Conservation (phyloP, 2,797 vertebrate species). For the Sebastes cheni region DNA sequence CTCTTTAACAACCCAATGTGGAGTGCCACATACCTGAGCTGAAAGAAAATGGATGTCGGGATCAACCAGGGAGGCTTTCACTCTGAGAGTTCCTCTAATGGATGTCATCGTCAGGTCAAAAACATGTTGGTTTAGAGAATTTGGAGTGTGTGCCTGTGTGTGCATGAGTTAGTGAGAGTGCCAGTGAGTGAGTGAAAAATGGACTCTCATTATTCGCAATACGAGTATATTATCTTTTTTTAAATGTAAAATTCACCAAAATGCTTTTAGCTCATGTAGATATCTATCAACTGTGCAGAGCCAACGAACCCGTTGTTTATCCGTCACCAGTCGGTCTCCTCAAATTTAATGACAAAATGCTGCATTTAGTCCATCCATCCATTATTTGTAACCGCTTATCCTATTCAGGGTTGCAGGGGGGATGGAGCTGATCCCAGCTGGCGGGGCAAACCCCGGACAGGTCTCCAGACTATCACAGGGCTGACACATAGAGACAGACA, state of each 20-base stretch:
- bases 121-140: conserved; percentile 26
- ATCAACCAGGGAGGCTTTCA: conserved; percentile 46
- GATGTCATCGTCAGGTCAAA: conserved; percentile 49
- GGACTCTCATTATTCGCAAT: background rate
- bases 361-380: background rate
- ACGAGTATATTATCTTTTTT: background rate
- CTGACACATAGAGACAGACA: too few species aligned
- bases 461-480: too few species aligned
- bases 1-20: conserved; percentile 13
- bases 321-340: background rate
- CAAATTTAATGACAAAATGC: background rate
- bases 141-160: background rate
- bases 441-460: too few species aligned
- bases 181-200: background rate
- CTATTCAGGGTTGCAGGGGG: too few species aligned
- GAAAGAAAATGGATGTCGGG: conserved; percentile 54
- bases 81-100: conserved; percentile 39
- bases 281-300: background rate
- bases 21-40: conserved; percentile 64
- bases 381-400: too few species aligned
- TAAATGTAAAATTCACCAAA: background rate
- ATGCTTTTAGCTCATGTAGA: background rate
- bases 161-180: background rate
- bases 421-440: too few species aligned
- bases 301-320: background rate